phyloP scores from a whole-genome alignment of 2,113 vertebrate genomes.

The Dascyllus trimaculatus region DNA sequence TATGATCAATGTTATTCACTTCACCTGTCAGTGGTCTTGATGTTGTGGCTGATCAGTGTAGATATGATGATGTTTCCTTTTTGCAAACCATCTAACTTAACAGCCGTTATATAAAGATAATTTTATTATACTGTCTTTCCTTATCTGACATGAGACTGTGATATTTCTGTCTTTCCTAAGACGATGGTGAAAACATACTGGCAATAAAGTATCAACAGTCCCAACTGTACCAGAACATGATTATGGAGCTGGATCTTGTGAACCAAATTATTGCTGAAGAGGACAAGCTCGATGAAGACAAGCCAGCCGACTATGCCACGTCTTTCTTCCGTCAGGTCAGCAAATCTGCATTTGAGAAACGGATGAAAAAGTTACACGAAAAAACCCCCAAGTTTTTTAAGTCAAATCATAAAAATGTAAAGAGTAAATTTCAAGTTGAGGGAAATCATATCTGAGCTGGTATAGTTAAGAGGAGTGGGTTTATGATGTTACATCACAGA shows the following conservation, averaged over 20 bases:
- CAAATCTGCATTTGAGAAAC: not conserved
- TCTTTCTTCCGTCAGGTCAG: slow-evolving; percentile 85
- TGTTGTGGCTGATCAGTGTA: too few species aligned
- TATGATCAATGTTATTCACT: too few species aligned
- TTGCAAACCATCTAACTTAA: too few species aligned
- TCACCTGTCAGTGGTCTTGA: too few species aligned
- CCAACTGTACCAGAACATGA: slow-evolving; percentile 56
- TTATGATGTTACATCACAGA: slow-evolving; percentile 23
- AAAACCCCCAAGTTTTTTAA: not conserved
- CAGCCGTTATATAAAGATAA: too few species aligned
- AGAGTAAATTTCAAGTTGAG: not conserved
- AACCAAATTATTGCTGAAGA: not conserved
- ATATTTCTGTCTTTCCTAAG: slow-evolving; percentile 15
- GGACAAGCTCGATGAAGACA: not conserved
- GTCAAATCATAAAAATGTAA: not conserved
- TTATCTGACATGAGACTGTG: not conserved
- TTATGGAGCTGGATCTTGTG: slow-evolving; percentile 73
- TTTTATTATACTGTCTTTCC: not conserved
- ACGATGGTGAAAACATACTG: slow-evolving; percentile 56
- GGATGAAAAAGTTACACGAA: not conserved
- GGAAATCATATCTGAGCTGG: not conserved
- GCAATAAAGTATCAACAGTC: slow-evolving; percentile 76
- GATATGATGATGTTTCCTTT: not conserved
- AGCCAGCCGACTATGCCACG: slow-evolving; percentile 70
- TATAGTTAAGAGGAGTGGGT: not conserved